Conservation (phyloP, 1,140 invertebrate species). For the Heliothis subflexa region DNA sequence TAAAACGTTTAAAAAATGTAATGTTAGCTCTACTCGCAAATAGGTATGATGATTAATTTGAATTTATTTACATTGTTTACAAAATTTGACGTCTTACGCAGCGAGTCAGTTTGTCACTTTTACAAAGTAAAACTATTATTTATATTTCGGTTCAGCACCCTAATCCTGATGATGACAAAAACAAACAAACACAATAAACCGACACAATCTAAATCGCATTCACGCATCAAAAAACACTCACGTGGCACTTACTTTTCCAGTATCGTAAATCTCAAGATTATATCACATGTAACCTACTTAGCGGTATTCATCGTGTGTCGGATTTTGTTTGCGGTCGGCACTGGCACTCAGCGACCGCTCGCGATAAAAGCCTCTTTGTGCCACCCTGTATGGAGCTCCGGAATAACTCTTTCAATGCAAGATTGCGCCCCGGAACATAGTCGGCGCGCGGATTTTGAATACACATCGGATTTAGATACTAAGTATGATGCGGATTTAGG, state of each 20-base stretch:
- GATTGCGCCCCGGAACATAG: slow-evolving; percentile 63
- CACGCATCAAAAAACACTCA: slow-evolving; percentile 32
- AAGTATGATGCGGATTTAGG: slow-evolving; percentile 10
- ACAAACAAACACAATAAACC: slow-evolving; percentile 16
- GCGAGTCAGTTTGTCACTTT: no score
- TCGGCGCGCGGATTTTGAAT: slow-evolving; percentile 52
- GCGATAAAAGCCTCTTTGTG: slow-evolving; percentile 74
- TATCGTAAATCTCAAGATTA: slow-evolving; percentile 51
- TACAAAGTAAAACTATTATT: no score
- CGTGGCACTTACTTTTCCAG: slow-evolving; percentile 34
- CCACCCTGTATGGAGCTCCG: slow-evolving; percentile 54
- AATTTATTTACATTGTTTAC: no score
- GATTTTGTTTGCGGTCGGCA: slow-evolving; percentile 63
- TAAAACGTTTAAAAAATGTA: neutral
- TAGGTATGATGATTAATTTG: neutral
- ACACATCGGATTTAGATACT: slow-evolving; percentile 32
- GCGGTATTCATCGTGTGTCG: slow-evolving; percentile 63
- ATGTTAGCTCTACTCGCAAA: no score
- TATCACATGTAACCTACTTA: slow-evolving; percentile 64
- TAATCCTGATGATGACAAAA: neutral
- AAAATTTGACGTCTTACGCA: no score
- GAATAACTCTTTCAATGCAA: slow-evolving; percentile 73
- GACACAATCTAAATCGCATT: slow-evolving; percentile 17
- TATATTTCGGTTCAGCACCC: neutral
- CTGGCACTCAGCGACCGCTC: slow-evolving; percentile 62